Percentiles rank a stretch among this genome's conserved stretches.
Evolutionary conservation across 2,113 vertebrate genomes (phyloP).

Genomic region (Thalassarche chlororhynchos): DNA sequence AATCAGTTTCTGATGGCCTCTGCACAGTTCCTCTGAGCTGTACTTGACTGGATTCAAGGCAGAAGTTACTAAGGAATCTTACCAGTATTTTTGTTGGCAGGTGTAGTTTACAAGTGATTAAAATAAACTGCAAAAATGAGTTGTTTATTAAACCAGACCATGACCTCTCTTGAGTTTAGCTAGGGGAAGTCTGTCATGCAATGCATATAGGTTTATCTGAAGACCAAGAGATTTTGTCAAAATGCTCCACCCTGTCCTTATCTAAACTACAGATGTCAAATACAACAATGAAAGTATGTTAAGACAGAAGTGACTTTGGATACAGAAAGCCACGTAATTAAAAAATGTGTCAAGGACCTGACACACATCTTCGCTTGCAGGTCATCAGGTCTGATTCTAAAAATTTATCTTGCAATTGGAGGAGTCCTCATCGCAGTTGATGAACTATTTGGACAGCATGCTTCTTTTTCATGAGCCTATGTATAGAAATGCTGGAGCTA

Average conservation of each 20-base stretch:
- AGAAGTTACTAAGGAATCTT: not conserved
- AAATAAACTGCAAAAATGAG: not conserved
- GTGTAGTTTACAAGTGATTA: not conserved
- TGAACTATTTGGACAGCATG: not conserved
- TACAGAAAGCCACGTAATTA: not conserved
- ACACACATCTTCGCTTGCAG: rapidly evolving
- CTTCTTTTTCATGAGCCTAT: not conserved
- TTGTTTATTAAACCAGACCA: not conserved
- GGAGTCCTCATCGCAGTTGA: not conserved
- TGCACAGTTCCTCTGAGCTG: not conserved
- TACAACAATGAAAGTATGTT: not conserved
- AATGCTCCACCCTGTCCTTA: not conserved
- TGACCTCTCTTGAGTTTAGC: not conserved
- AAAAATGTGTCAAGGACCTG: not conserved
- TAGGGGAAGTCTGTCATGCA: not conserved
- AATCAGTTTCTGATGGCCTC: not conserved
- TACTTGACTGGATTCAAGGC: not conserved
- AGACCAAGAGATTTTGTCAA: not conserved
- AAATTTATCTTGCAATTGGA: not conserved
- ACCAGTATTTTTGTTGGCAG: not conserved
- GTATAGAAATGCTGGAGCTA: not conserved
- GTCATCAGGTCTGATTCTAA: not conserved
- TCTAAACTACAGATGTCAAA: not conserved
- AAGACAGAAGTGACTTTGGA: not conserved
- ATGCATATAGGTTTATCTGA: not conserved